Percentiles rank a stretch among this genome's conserved stretches.
phyloP scores from a whole-genome alignment of 2,113 vertebrate species.

The Campylorhamphus procurvoides region DNA sequence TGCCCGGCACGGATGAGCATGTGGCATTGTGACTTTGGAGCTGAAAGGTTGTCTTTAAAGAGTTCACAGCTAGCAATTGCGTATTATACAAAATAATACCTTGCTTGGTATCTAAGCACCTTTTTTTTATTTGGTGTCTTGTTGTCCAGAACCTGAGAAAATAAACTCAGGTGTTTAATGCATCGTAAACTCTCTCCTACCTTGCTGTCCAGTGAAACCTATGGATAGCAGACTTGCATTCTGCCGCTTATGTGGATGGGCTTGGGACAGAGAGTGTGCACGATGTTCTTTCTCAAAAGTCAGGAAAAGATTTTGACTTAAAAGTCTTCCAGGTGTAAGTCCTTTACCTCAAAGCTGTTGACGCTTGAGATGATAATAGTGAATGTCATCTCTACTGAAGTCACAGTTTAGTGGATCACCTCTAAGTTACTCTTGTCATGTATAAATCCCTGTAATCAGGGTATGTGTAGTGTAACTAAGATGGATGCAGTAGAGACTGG shows the following conservation, averaged over 20 bases:
- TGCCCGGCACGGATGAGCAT: background rate
- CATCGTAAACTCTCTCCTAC: background rate
- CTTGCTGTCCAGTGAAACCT: background rate
- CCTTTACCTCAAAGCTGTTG: background rate
- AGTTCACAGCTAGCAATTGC: background rate
- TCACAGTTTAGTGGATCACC: background rate
- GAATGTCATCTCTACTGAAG: background rate
- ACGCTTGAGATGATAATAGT: background rate
- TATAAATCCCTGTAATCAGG: background rate
- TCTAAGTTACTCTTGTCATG: background rate
- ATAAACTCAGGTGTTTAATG: background rate
- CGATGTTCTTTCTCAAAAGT: background rate
- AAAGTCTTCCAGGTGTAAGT: background rate
- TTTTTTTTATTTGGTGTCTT: background rate
- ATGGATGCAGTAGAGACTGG: background rate
- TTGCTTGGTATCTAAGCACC: background rate
- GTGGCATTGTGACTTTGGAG: background rate
- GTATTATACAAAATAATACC: fast-evolving
- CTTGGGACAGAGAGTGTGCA: background rate
- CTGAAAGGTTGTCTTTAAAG: background rate
- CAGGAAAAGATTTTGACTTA: background rate
- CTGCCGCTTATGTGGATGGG: background rate
- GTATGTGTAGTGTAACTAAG: background rate
- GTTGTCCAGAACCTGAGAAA: background rate
- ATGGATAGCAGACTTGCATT: background rate